phyloP scores from a whole-genome alignment of 2,888 invertebrate genomes.

The Ormyrus labotus region DNA sequence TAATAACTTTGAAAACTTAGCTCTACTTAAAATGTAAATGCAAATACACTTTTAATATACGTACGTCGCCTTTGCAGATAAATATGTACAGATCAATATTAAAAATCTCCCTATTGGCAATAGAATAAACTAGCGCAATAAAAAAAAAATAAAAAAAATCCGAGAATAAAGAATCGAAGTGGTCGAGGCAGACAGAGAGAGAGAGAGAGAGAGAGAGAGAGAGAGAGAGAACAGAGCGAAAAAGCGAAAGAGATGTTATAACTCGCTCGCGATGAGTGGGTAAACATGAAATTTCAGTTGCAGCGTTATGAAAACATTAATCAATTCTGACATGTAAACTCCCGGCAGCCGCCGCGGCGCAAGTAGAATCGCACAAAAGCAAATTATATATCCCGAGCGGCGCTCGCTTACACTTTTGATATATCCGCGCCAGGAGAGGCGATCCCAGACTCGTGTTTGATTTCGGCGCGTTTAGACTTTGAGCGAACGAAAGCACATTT shows the following conservation, averaged over 20 bases:
- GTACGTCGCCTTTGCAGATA: too few species aligned
- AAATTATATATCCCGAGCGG: constrained; percentile 11
- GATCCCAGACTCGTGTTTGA: not conserved
- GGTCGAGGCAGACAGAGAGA: not conserved
- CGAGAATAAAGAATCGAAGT: too few species aligned
- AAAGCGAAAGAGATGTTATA: constrained; percentile 9
- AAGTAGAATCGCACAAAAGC: constrained; percentile 20
- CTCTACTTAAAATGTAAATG: too few species aligned
- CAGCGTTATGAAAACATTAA: constrained; percentile 55
- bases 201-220: constrained; percentile 30
- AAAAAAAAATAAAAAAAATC: too few species aligned
- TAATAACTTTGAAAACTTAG: too few species aligned
- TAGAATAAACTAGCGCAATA: too few species aligned
- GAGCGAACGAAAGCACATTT: not conserved
- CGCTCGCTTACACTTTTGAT: constrained; percentile 41
- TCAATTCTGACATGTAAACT: constrained; percentile 39
- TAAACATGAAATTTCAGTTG: constrained; percentile 48
- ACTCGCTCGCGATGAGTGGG: constrained; percentile 4
- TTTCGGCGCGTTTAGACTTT: constrained; percentile 7
- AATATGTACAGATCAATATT: too few species aligned
- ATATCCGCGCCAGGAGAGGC: not conserved
- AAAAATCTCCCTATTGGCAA: too few species aligned
- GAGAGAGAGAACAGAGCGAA: constrained; percentile 22
- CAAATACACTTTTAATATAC: too few species aligned
- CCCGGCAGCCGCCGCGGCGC: not conserved